Evolutionary conservation across 2,797 vertebrate genomes (phyloP).

Genomic region (Myripristis murdjan): DNA sequence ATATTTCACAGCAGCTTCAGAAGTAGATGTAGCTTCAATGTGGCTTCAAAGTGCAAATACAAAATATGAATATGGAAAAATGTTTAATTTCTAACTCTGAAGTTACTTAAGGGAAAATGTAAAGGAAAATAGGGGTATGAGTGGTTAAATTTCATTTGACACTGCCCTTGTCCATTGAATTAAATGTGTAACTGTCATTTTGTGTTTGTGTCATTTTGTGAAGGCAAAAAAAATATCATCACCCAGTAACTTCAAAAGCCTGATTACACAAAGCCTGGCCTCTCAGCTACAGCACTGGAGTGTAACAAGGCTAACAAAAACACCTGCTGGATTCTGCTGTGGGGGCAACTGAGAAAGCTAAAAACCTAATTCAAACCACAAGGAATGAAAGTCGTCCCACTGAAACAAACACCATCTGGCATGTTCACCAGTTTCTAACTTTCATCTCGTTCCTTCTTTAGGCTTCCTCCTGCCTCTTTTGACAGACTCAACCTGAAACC

Average conservation of each 20-base stretch:
- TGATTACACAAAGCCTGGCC: background rate
- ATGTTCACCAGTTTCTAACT: constrained; percentile 2
- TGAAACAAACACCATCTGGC: background rate
- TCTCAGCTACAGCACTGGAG: background rate
- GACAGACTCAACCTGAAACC: background rate
- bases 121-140: no score
- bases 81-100: no score
- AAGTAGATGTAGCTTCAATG: no score
- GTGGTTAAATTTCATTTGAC: background rate
- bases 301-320: constrained; percentile 1
- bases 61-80: no score
- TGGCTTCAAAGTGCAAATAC: no score
- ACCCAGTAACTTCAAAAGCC: no score
- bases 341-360: background rate
- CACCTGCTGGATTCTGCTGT: constrained; percentile 1
- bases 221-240: no score
- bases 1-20: no score
- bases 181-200: constrained; percentile 9
- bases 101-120: no score
- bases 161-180: background rate
- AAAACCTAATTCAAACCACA: background rate
- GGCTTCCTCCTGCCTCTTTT: background rate
- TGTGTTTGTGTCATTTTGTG: no score
- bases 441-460: background rate
- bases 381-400: background rate